These are phyloP conservation scores for Lophochroa leadbeateri DNA, from an alignment of 2,113 vertebrate species.

Conservation along the genomic window DNA sequence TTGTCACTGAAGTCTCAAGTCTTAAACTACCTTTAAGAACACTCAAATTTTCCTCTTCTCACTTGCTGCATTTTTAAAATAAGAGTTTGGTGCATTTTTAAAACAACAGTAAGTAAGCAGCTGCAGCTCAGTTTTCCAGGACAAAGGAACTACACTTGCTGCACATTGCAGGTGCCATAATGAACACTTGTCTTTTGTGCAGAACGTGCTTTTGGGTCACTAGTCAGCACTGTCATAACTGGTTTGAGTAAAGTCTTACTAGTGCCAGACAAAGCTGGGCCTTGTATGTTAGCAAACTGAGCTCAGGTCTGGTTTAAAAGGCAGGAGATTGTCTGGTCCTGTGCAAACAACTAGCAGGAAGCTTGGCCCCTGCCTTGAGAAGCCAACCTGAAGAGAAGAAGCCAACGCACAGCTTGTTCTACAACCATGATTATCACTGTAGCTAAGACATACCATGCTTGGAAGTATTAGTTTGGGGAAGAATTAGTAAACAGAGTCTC, in stretches of 20 bases:
- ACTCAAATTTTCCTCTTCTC: not conserved
- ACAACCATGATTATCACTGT: not conserved
- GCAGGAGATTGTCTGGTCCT: not conserved
- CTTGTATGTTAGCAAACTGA: accelerated
- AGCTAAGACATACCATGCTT: not conserved
- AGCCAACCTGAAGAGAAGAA: not conserved
- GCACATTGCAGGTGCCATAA: not conserved
- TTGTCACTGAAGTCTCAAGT: not conserved
- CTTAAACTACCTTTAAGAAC: not conserved
- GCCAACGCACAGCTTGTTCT: not conserved
- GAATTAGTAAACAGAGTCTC: not conserved
- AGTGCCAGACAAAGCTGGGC: not conserved
- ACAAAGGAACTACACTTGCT: not conserved
- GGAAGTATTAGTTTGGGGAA: not conserved
- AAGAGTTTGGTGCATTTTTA: not conserved
- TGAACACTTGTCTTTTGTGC: not conserved
- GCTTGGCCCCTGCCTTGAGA: not conserved
- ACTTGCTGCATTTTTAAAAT: not conserved
- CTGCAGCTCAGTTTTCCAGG: not conserved
- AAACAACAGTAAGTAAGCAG: not conserved
- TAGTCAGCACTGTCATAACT: not conserved
- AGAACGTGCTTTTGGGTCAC: not conserved
- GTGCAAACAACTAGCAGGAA: not conserved
- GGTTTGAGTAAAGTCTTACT: not conserved
- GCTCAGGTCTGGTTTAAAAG: not conserved